Evolutionary conservation across 2,113 vertebrate genomes (phyloP).

Genomic region (Condylura cristata): DNA sequence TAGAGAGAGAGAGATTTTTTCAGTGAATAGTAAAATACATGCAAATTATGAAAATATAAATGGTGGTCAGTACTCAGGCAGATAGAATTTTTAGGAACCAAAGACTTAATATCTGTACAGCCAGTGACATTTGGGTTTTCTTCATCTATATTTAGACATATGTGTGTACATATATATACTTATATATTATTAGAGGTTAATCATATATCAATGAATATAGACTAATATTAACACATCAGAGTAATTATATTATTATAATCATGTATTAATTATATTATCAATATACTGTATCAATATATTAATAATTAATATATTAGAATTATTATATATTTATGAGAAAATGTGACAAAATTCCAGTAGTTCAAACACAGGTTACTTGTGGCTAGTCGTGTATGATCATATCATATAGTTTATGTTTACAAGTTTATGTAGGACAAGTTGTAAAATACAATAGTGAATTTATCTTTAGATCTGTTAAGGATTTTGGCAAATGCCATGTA

Average conservation of each 20-base stretch:
- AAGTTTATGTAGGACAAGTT: background rate
- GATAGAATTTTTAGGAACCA: background rate
- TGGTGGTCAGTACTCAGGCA: background rate
- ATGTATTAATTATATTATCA: no score
- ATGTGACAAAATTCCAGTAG: background rate
- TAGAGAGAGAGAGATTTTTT: no score
- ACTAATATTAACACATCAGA: no score
- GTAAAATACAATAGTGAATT: background rate
- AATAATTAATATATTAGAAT: background rate
- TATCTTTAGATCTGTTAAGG: background rate
- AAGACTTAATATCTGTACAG: background rate
- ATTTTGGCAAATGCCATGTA: background rate
- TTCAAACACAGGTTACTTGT: background rate
- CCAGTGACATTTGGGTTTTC: background rate
- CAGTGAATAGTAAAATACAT: no score
- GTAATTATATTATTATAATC: no score
- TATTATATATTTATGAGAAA: background rate
- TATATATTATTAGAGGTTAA: no score
- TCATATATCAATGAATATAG: no score
- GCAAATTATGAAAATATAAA: background rate
- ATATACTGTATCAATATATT: no score
- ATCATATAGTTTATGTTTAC: background rate
- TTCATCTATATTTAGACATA: background rate
- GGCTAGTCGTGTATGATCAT: no score
- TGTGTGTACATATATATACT: no score